Percentiles rank a stretch among this genome's conserved stretches.
Evolutionary conservation across 2,888 invertebrate genomes (phyloP).

Genomic region (Aphidoletes aphidimyza): DNA sequence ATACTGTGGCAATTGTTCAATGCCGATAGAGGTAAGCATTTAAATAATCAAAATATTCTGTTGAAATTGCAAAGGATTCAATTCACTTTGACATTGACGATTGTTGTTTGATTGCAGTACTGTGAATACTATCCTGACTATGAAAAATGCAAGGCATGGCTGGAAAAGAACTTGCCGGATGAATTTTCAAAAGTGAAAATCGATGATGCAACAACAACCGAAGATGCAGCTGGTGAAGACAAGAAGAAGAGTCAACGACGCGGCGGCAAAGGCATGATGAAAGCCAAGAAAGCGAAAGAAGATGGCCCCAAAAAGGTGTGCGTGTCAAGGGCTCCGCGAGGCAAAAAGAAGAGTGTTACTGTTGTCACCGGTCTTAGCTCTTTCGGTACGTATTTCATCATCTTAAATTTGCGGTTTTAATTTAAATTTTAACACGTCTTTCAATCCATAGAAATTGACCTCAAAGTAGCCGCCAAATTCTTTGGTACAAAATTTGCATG

Average conservation of each 20-base stretch:
- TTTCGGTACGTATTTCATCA: slow-evolving; percentile 75
- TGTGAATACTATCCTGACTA: slow-evolving; percentile 98
- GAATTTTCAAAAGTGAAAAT: slow-evolving; percentile 89
- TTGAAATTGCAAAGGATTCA: slow-evolving; percentile 59
- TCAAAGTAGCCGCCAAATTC: slow-evolving; percentile 97
- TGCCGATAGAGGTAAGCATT: slow-evolving; percentile 84
- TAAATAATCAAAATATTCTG: slow-evolving; percentile 63
- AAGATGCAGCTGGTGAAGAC: slow-evolving; percentile 75
- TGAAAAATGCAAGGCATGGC: slow-evolving; percentile 97
- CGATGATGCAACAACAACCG: slow-evolving; percentile 17
- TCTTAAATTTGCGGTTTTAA: neutral
- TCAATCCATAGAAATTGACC: slow-evolving; percentile 83
- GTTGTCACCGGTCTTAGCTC: slow-evolving; percentile 95
- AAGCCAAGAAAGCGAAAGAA: slow-evolving; percentile 89
- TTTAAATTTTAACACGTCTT: neutral
- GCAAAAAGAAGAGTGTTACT: slow-evolving; percentile 72
- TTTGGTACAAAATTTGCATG: slow-evolving; percentile 98
- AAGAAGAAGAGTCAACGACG: slow-evolving; percentile 96
- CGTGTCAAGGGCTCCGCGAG: slow-evolving; percentile 89
- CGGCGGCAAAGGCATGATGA: slow-evolving; percentile 95
- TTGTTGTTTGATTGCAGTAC: slow-evolving; percentile 82
- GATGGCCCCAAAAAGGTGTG: slow-evolving; percentile 87
- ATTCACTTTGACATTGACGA: too few species aligned
- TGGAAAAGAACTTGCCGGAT: slow-evolving; percentile 92
- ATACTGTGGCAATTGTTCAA: slow-evolving; percentile 94